Conservation (phyloP, 2,113 vertebrate genomes). For the Ageneiosus marmoratus region DNA sequence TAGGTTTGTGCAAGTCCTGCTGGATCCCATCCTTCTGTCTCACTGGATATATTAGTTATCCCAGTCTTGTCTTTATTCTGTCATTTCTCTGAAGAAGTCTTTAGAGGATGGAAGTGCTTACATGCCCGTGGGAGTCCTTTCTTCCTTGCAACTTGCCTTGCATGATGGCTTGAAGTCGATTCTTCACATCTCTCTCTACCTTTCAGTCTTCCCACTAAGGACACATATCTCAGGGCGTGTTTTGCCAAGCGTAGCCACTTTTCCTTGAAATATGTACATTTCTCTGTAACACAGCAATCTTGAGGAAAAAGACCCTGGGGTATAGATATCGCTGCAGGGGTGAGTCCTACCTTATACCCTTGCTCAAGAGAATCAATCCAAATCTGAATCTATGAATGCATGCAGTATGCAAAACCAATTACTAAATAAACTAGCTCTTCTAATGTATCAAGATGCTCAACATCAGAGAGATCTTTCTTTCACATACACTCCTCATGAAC, state of each 20-base stretch:
- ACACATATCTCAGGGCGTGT: neutral
- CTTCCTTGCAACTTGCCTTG: slow-evolving; percentile 4
- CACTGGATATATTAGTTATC: neutral
- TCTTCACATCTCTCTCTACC: slow-evolving; percentile 28
- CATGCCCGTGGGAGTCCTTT: slow-evolving; percentile 5
- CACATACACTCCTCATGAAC: too few species aligned
- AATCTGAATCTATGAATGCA: neutral
- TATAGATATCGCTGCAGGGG: neutral
- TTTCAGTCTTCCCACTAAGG: neutral
- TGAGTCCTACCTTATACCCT: neutral
- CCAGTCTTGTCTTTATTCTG: slow-evolving; percentile 10
- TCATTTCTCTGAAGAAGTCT: neutral
- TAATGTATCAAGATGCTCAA: neutral
- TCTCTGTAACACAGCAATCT: neutral
- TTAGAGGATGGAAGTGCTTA: slow-evolving; percentile 12
- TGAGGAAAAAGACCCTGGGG: neutral
- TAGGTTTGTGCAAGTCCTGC: neutral
- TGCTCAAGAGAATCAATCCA: neutral
- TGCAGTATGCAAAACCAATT: neutral
- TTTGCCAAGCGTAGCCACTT: neutral
- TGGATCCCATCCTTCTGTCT: neutral
- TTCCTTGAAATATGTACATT: slow-evolving; percentile 2
- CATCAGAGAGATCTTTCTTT: neutral
- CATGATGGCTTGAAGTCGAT: slow-evolving; percentile 18
- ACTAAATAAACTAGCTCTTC: neutral